Conservation (phyloP, 2,797 vertebrate species). For the Loriculus beryllinus region DNA sequence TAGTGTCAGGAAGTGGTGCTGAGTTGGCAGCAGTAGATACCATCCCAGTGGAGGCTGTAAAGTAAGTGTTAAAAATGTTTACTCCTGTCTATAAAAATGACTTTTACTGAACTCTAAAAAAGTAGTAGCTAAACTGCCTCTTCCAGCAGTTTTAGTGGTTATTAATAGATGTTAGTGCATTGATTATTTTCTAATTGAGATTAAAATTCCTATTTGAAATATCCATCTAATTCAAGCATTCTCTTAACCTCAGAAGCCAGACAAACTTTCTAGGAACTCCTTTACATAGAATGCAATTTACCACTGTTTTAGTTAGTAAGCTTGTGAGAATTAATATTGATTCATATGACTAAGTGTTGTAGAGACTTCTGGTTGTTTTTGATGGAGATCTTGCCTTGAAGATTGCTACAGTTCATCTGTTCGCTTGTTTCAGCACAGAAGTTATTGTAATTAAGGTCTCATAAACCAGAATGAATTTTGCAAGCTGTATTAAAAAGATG, state of each 20-base stretch:
- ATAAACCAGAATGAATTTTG: not conserved
- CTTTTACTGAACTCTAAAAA: constrained; percentile 15
- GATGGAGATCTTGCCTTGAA: not conserved
- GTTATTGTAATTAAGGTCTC: not conserved
- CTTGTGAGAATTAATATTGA: not conserved
- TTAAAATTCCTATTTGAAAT: not conserved
- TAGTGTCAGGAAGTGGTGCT: constrained; percentile 29
- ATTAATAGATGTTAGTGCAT: not conserved
- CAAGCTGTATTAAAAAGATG: not conserved
- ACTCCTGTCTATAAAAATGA: constrained; percentile 43
- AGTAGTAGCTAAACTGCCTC: not conserved
- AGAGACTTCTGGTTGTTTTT: not conserved
- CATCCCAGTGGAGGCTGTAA: constrained; percentile 56
- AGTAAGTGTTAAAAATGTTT: constrained; percentile 43
- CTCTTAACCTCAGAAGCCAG: not conserved
- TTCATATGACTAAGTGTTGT: not conserved
- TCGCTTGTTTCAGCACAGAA: not conserved
- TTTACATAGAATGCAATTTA: not conserved
- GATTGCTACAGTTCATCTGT: not conserved
- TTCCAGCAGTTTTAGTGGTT: constrained; percentile 13
- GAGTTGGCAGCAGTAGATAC: constrained; percentile 24
- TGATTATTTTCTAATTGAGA: not conserved
- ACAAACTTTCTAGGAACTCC: not conserved
- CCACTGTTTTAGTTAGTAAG: not conserved
- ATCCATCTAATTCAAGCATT: not conserved